phyloP scores from a whole-genome alignment of 1,140 invertebrate genomes.

The Magallana gigas region DNA sequence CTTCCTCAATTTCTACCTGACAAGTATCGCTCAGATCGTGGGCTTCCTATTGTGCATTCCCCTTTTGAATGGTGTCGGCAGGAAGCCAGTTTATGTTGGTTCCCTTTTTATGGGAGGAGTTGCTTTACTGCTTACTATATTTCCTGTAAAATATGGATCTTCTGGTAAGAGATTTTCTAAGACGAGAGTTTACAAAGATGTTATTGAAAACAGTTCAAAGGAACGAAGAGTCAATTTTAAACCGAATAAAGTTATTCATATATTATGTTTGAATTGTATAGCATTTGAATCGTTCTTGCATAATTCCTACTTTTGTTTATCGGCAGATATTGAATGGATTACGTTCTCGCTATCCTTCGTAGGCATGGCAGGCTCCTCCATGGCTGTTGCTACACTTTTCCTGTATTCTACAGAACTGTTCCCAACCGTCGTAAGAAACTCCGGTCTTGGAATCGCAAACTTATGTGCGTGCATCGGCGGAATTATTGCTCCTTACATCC shows the following conservation, averaged over 20 bases:
- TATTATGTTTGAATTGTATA: no score
- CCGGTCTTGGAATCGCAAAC: constrained; percentile 89
- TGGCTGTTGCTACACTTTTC: constrained; percentile 85
- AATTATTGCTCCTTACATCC: constrained; percentile 84
- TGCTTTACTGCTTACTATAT: constrained; percentile 17
- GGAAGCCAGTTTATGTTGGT: constrained; percentile 26
- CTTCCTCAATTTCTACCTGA: constrained; percentile 70
- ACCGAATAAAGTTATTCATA: no score
- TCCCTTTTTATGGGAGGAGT: constrained; percentile 27
- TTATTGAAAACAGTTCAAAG: no score
- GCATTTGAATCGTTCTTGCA: no score
- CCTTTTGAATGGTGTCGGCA: constrained; percentile 41
- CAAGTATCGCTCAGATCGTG: constrained; percentile 87
- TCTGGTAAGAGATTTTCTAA: background rate
- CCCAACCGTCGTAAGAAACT: constrained; percentile 91
- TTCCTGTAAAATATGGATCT: background rate
- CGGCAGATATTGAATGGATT: constrained; percentile 60
- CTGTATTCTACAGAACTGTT: constrained; percentile 91
- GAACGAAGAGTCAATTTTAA: no score
- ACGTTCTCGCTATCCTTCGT: constrained; percentile 65
- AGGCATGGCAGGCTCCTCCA: constrained; percentile 65
- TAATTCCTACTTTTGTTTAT: no score
- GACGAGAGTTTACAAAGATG: no score
- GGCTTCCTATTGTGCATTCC: constrained; percentile 83
- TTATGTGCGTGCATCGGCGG: constrained; percentile 88